A percentile compares a stretch with the other conserved stretches of the same genome.
Evolutionary conservation across 2,113 vertebrate genomes (phyloP).

Genomic region (Trogon surrucura): DNA sequence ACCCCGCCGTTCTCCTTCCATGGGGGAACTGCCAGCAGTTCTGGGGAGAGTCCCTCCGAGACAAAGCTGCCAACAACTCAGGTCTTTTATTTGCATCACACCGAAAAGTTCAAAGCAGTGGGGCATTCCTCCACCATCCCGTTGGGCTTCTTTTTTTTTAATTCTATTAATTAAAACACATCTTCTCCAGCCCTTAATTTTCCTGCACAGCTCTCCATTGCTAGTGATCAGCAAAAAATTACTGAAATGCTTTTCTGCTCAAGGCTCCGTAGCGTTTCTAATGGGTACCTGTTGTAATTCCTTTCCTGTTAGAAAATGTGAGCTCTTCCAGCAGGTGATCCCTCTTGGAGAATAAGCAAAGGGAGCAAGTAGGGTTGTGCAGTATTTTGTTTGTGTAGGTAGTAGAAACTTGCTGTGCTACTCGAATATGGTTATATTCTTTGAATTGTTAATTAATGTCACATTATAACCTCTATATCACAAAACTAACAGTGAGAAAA

Average conservation of each 20-base stretch:
- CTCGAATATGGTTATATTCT: slow-evolving; percentile 27
- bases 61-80: not conserved
- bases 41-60: not conserved
- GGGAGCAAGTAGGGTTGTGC: not conserved
- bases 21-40: not conserved
- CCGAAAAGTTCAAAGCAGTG: not conserved
- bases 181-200: not conserved
- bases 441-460: slow-evolving; percentile 29
- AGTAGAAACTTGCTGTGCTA: slow-evolving; percentile 32
- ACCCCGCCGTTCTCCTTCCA: not conserved
- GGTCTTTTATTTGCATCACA: not conserved
- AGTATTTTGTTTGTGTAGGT: slow-evolving; percentile 15
- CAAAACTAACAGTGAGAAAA: not conserved
- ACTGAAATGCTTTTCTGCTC: not conserved
- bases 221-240: not conserved
- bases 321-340: not conserved
- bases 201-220: not conserved
- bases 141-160: not conserved
- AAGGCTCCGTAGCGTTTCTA: not conserved
- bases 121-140: not conserved
- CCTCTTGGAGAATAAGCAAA: not conserved
- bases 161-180: too few species aligned
- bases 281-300: not conserved
- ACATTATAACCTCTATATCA: not conserved
- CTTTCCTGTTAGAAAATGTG: not conserved